Base-by-base conservation (phyloP, 2,797 vertebrate genomes). In the Lagodon rhomboides region DNA sequence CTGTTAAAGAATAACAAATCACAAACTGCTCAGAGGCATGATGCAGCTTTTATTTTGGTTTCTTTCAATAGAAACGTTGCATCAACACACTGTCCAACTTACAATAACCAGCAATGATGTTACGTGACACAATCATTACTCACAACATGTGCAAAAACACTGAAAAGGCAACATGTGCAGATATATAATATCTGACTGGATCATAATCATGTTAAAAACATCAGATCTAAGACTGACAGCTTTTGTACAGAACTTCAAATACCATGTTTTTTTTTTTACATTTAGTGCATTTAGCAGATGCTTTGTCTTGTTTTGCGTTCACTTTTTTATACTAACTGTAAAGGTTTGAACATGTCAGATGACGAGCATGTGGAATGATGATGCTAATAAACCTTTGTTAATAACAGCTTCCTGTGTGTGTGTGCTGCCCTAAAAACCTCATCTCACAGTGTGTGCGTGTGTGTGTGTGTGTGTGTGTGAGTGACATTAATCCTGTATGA, bases 301-400 rank as follows among this genome's bases (percentile, higher is more conserved):
- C 30, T 34, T 34, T 30, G 8, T 34, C 34, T 34, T 34, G 34
- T 34, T 34, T 34, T 34, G 34, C 9, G 8, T 34, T 47, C 25
- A 59, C 12, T 5, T 64, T 78, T 72, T 70, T 60, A 56, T 56
- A 70, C 67, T 69, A 61, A 71, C 8, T 23, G 22, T 16, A 56
- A 15, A 25, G 25, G 22, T 67, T 66, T 83, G 44, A 12, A 3
- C 46, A 10, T 68, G 34, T 69, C n/a, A 55, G 41, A 23, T 54
- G 16, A 68, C 9, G 41, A 68, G 47, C 34, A 15, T 23, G 78
- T 66, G 44, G 12, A 11, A 63, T 38, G 8, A 63, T 50, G 55
- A 70, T 5, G 1, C 54, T 73, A 84, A 81, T 87, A 83, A 85
- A 80, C 50, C 54, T 79, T 80, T 75, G 68, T 77, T 72, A 25